A percentile compares a stretch with the other conserved stretches of the same genome.
Conservation (phyloP, 1,140 invertebrate genomes). For the Panagrolaimus sp. region DNA sequence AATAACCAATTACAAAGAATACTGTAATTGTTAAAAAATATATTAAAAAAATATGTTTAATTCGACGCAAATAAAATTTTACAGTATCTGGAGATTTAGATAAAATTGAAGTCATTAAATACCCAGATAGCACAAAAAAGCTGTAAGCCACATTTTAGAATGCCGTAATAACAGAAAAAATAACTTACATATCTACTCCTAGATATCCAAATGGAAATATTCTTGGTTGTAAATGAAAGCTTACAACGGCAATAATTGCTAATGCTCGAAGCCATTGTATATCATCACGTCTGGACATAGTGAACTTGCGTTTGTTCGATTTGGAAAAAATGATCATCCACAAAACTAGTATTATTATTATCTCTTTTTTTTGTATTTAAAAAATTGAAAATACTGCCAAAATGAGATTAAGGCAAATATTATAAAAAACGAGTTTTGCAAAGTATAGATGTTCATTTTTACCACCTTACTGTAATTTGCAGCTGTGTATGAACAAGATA, state of each 20-base stretch:
- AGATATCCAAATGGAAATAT: conserved; percentile 4
- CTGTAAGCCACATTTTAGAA: not conserved
- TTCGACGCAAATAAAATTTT: not conserved
- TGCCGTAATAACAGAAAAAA: not conserved
- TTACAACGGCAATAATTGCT: not conserved
- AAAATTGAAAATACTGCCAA: too few species aligned
- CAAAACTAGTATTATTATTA: too few species aligned
- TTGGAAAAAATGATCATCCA: too few species aligned
- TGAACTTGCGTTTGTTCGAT: too few species aligned
- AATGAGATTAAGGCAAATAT: too few species aligned
- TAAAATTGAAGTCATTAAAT: conserved; percentile 1
- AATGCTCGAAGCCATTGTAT: not conserved
- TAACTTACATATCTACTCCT: conserved; percentile 1
- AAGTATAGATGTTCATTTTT: too few species aligned
- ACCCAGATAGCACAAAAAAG: conserved; percentile 4
- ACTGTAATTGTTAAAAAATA: conserved; percentile 2
- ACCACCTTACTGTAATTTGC: too few species aligned
- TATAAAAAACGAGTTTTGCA: too few species aligned
- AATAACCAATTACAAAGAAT: not conserved
- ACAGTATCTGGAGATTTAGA: not conserved
- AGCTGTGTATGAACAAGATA: too few species aligned
- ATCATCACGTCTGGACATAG: not conserved
- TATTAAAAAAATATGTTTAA: not conserved
- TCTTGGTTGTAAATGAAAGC: not conserved
- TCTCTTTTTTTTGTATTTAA: too few species aligned